Percentiles rank a stretch among this genome's conserved stretches.
phyloP scores from a whole-genome alignment of 2,113 vertebrate species.

The Dicaeum eximium region DNA sequence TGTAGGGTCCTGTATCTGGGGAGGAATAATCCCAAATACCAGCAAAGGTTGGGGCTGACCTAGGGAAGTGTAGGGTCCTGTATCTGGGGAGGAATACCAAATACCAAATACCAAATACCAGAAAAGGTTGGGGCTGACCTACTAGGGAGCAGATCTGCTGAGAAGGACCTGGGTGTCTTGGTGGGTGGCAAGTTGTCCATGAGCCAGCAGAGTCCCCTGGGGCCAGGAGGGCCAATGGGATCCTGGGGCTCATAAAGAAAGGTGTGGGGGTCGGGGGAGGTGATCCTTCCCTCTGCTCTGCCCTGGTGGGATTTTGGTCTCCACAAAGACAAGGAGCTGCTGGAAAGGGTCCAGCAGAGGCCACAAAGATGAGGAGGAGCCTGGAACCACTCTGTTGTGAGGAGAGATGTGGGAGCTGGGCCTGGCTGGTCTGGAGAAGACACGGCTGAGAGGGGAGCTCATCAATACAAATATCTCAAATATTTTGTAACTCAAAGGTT shows the following conservation, averaged over 20 bases:
- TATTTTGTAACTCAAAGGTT: not conserved
- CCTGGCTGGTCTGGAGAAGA: not conserved
- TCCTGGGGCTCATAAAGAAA: not conserved
- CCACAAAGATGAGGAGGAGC: not conserved
- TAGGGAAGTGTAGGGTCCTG: no score
- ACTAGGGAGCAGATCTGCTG: not conserved
- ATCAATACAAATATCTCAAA: not conserved
- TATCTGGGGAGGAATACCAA: not conserved
- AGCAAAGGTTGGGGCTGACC: not conserved
- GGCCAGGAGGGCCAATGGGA: not conserved
- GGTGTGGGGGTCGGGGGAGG: fast-evolving
- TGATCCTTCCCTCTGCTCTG: not conserved
- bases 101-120: not conserved
- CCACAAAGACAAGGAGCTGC: not conserved
- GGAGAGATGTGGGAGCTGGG: not conserved
- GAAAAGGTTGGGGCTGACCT: not conserved
- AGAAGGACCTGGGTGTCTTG: not conserved
- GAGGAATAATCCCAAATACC: not conserved
- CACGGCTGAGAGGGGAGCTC: not conserved
- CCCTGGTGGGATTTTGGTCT: not conserved
- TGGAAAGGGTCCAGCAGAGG: not conserved
- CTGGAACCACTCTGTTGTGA: not conserved
- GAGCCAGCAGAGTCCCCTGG: not conserved
- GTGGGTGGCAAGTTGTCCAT: not conserved
- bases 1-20: no score